Base-by-base conservation (phyloP, 2,113 vertebrate genomes). In the Malaclemys terrapin region DNA sequence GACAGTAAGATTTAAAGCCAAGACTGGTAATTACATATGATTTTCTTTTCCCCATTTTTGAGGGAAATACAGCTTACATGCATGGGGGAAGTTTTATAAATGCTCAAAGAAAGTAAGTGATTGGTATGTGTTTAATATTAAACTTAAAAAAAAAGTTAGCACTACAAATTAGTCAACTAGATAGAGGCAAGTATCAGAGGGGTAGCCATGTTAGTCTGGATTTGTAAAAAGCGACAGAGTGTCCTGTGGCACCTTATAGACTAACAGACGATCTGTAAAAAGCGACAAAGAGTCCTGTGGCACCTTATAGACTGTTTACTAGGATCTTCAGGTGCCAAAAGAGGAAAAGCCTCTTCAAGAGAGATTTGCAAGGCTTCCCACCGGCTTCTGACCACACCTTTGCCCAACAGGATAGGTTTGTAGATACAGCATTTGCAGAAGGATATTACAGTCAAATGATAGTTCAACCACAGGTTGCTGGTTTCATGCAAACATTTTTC, bases 91-190 rank as follows among this genome's bases (percentile, higher is more conserved):
- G 0, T 82, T 90, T 78, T 78, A 89, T 9, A 92, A 93, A 87
- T 84, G 38, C 19, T 78, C 9, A 35, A 0, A 57, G 45, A 3
- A 88, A 91, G 6, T 59, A 79, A 0, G 0, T 7, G 89, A 69
- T 69, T 82, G 84, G 24, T 0, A 0, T 19, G 81, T 49, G 35
- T 62, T 35, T 35, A 17, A 38, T 82, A 45, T 65, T 91, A 35
- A 87, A 27, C 49, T 80, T 42, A 42, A 45, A 45, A 45, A 22
- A 87, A 16, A 95, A 89, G 84, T 4, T 7, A 86, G 82, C 4
- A 49, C 80, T 24, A 35, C 22, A 80, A 65, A 94, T 62, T 16
- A 25, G 10, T 31, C 38, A 31, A 53, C 80, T 59, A 10, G 4
- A 56, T 72, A 92, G n/a, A 57, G 12, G 12, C 52, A 50, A 50